Evolutionary conservation across 2,113 vertebrate genomes (phyloP).

Genomic region (Tragelaphus strepsiceros): DNA sequence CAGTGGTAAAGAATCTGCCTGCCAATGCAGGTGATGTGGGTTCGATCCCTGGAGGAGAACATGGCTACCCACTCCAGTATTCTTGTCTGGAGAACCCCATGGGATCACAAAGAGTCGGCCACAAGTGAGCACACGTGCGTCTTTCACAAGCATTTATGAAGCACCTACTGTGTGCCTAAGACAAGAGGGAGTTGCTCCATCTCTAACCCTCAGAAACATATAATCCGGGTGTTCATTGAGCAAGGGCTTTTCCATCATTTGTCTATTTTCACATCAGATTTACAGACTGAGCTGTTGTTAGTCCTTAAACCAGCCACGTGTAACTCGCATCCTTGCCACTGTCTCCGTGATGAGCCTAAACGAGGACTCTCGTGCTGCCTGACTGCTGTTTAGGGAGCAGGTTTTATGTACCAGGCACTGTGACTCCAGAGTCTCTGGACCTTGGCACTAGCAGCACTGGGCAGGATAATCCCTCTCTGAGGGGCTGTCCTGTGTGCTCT

Average conservation of each 20-base stretch:
- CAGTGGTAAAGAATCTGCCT: neutral
- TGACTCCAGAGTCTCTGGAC: fast-evolving
- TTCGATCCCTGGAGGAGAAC: neutral
- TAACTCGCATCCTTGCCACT: neutral
- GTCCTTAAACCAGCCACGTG: neutral
- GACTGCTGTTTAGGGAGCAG: fast-evolving
- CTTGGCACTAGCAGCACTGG: fast-evolving
- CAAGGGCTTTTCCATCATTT: neutral
- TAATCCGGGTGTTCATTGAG: fast-evolving
- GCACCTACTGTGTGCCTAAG: neutral
- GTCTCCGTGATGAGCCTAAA: fast-evolving
- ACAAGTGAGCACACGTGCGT: neutral
- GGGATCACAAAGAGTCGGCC: neutral
- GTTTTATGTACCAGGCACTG: fast-evolving
- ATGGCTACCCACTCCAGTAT: neutral
- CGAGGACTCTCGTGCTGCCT: neutral
- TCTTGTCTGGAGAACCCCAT: neutral
- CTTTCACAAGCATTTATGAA: no score
- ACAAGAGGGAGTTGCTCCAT: neutral
- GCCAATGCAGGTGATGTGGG: neutral
- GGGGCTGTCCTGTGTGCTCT: neutral
- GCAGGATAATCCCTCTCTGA: no score
- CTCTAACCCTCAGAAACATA: fast-evolving
- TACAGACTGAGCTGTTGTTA: neutral
- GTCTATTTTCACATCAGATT: neutral